Percentiles rank a stretch among this genome's conserved stretches.
These are phyloP conservation scores for Gibbula magus DNA, from an alignment of 2,888 invertebrate species.

Conservation along the genomic window DNA sequence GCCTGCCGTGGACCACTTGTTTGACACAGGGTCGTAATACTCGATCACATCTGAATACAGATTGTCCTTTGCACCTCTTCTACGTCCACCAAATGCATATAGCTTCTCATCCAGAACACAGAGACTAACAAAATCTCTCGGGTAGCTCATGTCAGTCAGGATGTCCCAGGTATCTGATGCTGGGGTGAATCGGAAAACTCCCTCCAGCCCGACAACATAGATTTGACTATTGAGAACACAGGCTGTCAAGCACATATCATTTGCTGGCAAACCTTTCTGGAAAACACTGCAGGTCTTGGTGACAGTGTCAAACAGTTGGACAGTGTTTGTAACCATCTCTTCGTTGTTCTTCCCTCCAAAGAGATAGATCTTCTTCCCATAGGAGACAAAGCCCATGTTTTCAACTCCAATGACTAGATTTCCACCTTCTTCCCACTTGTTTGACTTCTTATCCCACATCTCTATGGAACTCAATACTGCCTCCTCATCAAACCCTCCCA, in stretches of 20 bases:
- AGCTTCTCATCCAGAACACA: conserved; percentile 67
- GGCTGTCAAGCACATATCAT: conserved; percentile 69
- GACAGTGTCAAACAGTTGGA: conserved; percentile 65
- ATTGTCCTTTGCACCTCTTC: conserved; percentile 67
- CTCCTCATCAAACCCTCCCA: conserved; percentile 70
- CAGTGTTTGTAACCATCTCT: conserved; percentile 67
- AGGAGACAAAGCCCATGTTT: conserved; percentile 69
- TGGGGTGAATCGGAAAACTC: conserved; percentile 63
- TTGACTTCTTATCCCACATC: conserved; percentile 61
- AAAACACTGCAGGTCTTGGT: conserved; percentile 55
- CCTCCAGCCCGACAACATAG: conserved; percentile 68
- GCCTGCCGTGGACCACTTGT: conserved; percentile 59
- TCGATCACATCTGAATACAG: conserved; percentile 67
- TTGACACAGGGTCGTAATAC: conserved; percentile 58
- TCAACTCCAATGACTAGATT: conserved; percentile 64
- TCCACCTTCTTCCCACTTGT: conserved; percentile 63
- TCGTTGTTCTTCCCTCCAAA: conserved; percentile 70
- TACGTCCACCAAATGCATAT: conserved; percentile 65
- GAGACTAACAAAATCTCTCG: conserved; percentile 67
- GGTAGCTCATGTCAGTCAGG: conserved; percentile 63
- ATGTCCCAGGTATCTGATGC: conserved; percentile 62
- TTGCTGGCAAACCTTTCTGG: conserved; percentile 59
- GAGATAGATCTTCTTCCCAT: conserved; percentile 61
- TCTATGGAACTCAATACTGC: conserved; percentile 65
- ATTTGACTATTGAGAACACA: conserved; percentile 61